A percentile compares a stretch with the other conserved stretches of the same genome.
phyloP scores from a whole-genome alignment of 2,113 vertebrate genomes.

The Glaucidium brasilianum region DNA sequence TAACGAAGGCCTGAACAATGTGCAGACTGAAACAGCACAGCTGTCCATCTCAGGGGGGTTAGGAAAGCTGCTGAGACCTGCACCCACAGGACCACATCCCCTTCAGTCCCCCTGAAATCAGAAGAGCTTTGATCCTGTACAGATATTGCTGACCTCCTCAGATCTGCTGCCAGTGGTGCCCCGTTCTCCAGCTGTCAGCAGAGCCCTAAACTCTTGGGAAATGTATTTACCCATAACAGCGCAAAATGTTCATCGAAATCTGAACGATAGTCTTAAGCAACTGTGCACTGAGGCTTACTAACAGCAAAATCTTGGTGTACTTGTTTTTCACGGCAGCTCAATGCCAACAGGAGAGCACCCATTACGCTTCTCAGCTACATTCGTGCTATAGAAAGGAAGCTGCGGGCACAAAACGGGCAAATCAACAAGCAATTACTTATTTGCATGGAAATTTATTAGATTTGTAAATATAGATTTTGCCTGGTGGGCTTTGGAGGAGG shows the following conservation, averaged over 20 bases:
- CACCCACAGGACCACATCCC: neutral
- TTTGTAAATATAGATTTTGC: neutral
- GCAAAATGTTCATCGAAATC: neutral
- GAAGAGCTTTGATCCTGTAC: neutral
- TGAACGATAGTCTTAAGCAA: neutral
- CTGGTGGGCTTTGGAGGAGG: neutral
- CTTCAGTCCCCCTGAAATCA: neutral
- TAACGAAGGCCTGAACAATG: neutral
- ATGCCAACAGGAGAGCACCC: neutral
- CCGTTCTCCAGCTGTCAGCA: neutral
- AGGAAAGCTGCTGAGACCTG: neutral
- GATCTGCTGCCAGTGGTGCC: neutral
- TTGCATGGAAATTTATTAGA: neutral
- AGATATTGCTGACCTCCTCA: neutral
- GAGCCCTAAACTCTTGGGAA: neutral
- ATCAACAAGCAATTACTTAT: neutral
- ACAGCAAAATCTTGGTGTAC: neutral
- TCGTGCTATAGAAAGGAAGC: neutral
- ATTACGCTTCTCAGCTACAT: neutral
- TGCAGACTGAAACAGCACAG: fast-evolving
- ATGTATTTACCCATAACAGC: neutral
- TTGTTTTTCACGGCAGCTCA: neutral
- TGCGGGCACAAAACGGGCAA: neutral
- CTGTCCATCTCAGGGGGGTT: neutral
- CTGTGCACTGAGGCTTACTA: neutral